Conservation (phyloP, 2,113 vertebrate genomes). For the Gobius niger region DNA sequence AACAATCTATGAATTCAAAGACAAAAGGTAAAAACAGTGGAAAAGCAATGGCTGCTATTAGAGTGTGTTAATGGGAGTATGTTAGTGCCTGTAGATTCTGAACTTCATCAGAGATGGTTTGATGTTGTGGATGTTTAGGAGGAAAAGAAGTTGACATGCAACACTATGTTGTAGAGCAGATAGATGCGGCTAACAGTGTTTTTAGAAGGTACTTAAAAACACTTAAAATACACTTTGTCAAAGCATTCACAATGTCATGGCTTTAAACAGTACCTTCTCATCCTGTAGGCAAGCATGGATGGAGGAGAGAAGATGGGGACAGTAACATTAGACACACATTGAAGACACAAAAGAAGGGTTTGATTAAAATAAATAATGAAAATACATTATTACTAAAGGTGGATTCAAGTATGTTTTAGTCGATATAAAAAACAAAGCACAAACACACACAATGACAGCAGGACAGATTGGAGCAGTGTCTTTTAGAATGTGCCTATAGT, state of each 20-base stretch:
- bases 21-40: slow-evolving; percentile 13
- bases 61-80: neutral
- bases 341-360: slow-evolving; percentile 24
- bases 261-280: slow-evolving; percentile 88
- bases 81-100: neutral
- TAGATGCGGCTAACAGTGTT: neutral
- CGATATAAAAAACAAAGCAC: neutral
- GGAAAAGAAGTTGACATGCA: neutral
- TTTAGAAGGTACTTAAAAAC: neutral
- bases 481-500: neutral
- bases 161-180: neutral
- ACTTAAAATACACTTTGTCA: neutral
- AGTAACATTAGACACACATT: slow-evolving; percentile 48
- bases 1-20: neutral
- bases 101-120: neutral
- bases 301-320: slow-evolving; percentile 76
- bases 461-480: neutral
- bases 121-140: neutral
- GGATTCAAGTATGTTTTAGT: neutral
- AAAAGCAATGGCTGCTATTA: neutral
- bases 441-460: neutral
- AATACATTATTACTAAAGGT: neutral
- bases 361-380: neutral
- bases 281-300: slow-evolving; percentile 83
- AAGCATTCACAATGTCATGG: slow-evolving; percentile 26